Evolutionary conservation across 2,888 invertebrate genomes (phyloP).

Genomic region (Hecatera dysodea): DNA sequence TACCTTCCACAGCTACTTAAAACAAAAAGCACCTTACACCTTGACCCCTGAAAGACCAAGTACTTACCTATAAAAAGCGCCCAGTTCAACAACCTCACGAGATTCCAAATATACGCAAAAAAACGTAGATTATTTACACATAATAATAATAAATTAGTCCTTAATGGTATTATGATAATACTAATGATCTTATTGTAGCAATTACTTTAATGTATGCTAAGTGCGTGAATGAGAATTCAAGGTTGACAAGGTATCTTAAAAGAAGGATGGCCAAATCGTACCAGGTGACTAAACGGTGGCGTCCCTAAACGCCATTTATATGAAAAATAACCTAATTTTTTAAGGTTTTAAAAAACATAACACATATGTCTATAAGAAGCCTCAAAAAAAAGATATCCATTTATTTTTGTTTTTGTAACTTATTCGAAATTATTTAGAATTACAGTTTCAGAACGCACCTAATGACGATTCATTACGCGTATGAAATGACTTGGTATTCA

Average conservation of each 20-base stretch:
- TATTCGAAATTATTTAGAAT: too few species aligned
- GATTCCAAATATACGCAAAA: conserved; percentile 26
- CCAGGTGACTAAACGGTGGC: too few species aligned
- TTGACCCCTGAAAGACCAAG: conserved; percentile 17
- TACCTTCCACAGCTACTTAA: neutral
- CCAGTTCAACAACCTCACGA: conserved; percentile 17
- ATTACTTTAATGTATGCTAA: conserved; percentile 45
- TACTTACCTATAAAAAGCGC: neutral
- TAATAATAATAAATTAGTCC: conserved; percentile 42
- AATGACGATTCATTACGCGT: too few species aligned
- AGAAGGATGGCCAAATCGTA: too few species aligned
- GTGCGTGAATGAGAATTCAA: conserved; percentile 38
- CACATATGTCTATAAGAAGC: too few species aligned
- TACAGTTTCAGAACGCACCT: too few species aligned
- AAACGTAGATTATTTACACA: conserved; percentile 31
- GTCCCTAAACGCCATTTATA: too few species aligned
- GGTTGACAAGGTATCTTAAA: conserved; percentile 21
- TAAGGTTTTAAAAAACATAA: too few species aligned
- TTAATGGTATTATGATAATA: conserved; percentile 48
- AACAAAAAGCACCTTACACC: neutral
- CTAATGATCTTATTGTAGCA: conserved; percentile 30
- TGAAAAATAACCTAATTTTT: too few species aligned
- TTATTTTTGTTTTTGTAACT: too few species aligned
- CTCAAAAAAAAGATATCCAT: too few species aligned
- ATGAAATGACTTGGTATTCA: too few species aligned